phyloP scores from a whole-genome alignment of 2,113 vertebrate species.

The Axis porcinus region DNA sequence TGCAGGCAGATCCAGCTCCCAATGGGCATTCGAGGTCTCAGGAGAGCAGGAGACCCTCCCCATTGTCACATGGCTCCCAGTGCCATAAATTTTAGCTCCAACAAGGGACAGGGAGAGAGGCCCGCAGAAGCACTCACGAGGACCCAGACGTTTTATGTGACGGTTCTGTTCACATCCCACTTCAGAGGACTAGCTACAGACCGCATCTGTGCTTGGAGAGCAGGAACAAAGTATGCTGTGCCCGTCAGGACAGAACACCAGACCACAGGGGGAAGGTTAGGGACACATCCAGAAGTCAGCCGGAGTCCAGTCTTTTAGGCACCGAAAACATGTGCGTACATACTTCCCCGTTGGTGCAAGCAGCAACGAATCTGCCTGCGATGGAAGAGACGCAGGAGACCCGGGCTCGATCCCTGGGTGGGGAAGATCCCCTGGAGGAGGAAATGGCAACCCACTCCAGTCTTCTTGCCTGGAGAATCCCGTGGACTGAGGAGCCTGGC shows the following conservation, averaged over 20 bases:
- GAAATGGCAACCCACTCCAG: neutral
- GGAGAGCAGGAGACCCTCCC: neutral
- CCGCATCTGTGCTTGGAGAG: neutral
- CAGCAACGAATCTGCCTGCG: rapidly evolving
- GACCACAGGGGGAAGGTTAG: neutral
- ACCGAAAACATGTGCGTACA: rapidly evolving
- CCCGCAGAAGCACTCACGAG: rapidly evolving
- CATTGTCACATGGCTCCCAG: rapidly evolving
- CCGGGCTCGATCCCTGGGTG: neutral
- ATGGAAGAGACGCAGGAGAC: neutral
- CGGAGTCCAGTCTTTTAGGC: neutral
- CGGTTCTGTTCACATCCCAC: too few species aligned
- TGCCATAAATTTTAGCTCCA: rapidly evolving
- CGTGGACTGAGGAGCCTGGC: neutral
- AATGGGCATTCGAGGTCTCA: rapidly evolving
- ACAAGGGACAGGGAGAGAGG: neutral
- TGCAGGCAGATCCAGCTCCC: too few species aligned
- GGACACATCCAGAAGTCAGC: neutral
- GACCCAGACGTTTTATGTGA: neutral
- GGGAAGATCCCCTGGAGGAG: neutral
- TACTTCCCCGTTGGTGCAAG: neutral
- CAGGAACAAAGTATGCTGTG: too few species aligned
- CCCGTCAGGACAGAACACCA: too few species aligned
- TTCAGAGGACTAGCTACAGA: neutral
- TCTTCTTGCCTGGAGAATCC: neutral